Evolutionary conservation across 2,888 invertebrate genomes (phyloP), one percentile per base, ranked within the genome.

Genomic region (Ormyrus thymus): DNA sequence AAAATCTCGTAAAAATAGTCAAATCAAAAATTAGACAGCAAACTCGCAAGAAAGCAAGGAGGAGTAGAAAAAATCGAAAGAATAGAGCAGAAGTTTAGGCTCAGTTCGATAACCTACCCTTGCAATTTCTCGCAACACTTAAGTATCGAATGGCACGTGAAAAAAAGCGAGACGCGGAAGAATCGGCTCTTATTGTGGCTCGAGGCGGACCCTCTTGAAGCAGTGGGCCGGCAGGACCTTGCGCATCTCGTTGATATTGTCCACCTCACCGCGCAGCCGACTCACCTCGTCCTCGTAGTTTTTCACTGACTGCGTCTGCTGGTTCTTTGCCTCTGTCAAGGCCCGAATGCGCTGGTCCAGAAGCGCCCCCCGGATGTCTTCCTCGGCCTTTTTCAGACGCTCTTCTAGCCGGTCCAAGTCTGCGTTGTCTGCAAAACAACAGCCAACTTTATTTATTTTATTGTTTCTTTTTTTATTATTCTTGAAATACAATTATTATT

Each of bases 191-290:
- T 46, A 6, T 62, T 11, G 92, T 7, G 95, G 95, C 88, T 97
- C 97, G 56, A 97, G 91, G 81, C 94, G 93, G 72, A 95, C 92
- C 83, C 94, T 92, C 87, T 95, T 96, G 91, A 94, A 96, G 90
- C 98, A 98, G 1, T 93, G 93, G 0, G 92, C 92, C 0, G 98
- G 98, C 80, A 98, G 92, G 76, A 96, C 93, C 73, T 94, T 93
- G 1, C 95, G 92, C 84, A 98, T 97, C 71, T 94, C 93, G 85
- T 95, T 94, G 70, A 98, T 94, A 87, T 97, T 97, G 7, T 93
- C 92, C 4, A 98, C 97, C 89, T 98, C 97, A 1, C 91, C 91
- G 82, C 92, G 91, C 10, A 97, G 91, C 78, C 93, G 91, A 62
- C 91, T 92, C 65, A 97, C 92, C 86, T 97, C 96, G 11, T 94